Evolutionary conservation across 2,888 invertebrate species (phyloP).

Genomic region (Gnatocerus cornutus): DNA sequence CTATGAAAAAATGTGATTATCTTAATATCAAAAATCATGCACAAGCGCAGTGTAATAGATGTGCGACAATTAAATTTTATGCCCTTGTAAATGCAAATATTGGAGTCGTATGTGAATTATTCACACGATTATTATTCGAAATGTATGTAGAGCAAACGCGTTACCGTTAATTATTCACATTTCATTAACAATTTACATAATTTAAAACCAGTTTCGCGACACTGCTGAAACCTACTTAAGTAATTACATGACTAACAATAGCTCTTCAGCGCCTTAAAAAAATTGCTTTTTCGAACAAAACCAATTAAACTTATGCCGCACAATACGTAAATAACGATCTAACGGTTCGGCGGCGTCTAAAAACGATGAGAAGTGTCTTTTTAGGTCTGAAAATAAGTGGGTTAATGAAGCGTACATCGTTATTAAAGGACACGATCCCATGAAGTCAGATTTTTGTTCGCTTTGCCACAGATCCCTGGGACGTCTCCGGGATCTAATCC

Average conservation of each 20-base stretch:
- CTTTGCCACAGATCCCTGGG: not conserved
- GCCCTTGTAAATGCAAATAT: constrained; percentile 31
- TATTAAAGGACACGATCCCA: constrained; percentile 27
- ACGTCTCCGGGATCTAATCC: constrained; percentile 6
- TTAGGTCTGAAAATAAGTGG: constrained; percentile 36
- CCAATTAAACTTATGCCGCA: constrained; percentile 38
- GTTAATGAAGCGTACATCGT: constrained; percentile 40
- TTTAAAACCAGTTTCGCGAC: constrained; percentile 42
- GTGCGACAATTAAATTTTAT: constrained; percentile 22
- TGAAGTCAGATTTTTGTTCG: constrained; percentile 12
- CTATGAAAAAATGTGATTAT: constrained; percentile 6
- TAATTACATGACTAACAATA: constrained; percentile 36
- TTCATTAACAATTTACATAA: constrained; percentile 47
- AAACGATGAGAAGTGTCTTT: constrained; percentile 43
- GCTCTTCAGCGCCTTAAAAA: constrained; percentile 2
- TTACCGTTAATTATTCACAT: constrained; percentile 48
- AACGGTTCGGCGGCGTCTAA: constrained; percentile 23
- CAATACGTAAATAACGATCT: constrained; percentile 36
- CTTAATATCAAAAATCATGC: constrained; percentile 1
- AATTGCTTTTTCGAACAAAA: constrained; percentile 27
- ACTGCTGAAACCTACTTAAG: constrained; percentile 37
- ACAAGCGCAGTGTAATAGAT: constrained; percentile 10
- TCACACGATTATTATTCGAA: constrained; percentile 31
- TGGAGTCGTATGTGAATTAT: constrained; percentile 28
- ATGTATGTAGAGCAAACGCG: constrained; percentile 40